phyloP scores from a whole-genome alignment of 2,113 vertebrate genomes.

The Cochlearius cochlearius region DNA sequence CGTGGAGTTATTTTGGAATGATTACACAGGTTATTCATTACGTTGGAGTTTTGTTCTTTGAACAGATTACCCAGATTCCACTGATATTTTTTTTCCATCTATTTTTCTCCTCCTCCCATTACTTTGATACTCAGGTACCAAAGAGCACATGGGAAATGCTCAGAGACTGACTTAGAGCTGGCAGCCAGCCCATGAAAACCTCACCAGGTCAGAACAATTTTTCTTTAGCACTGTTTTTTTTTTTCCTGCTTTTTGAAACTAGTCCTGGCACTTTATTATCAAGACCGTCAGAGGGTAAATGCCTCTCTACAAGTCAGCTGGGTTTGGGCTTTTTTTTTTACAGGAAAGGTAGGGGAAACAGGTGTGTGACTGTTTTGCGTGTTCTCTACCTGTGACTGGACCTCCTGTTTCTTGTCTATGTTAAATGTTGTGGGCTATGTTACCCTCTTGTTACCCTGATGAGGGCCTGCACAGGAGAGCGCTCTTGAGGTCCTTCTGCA shows the following conservation, averaged over 20 bases:
- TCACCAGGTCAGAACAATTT: not conserved
- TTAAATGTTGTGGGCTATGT: not conserved
- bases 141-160: not conserved
- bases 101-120: not conserved
- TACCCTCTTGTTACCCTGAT: rapidly evolving
- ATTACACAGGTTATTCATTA: not conserved
- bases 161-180: not conserved
- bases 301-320: not conserved
- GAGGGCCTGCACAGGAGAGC: not conserved
- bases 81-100: not conserved
- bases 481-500: not conserved
- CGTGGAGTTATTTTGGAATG: not conserved
- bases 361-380: not conserved
- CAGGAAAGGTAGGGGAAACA: not conserved
- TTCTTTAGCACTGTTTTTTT: not conserved
- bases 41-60: not conserved
- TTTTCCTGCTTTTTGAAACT: not conserved
- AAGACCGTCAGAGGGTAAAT: not conserved
- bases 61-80: not conserved
- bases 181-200: not conserved
- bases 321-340: not conserved
- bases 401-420: not conserved
- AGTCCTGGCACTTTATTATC: not conserved
- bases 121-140: not conserved
- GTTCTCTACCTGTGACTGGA: not conserved